Conservation (phyloP, 2,797 vertebrate species). For the Rhodeus uyekii region DNA sequence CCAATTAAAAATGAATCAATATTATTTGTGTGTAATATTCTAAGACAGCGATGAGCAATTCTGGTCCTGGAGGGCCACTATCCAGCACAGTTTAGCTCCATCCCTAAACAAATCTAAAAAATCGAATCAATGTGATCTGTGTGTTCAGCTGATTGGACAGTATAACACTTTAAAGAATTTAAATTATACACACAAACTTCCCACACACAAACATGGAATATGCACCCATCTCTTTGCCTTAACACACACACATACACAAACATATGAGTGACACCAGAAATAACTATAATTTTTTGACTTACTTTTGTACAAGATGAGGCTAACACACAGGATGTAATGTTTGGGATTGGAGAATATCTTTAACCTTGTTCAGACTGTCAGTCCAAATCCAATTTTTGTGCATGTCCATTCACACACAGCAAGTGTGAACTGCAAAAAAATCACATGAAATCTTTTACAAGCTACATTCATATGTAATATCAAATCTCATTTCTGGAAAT, state of each 20-base stretch:
- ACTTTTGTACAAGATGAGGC: conserved; percentile 35
- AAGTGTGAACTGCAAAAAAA: neutral
- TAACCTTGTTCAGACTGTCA: neutral
- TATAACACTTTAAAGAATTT: conserved; percentile 3
- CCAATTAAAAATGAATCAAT: neutral
- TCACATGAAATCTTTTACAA: neutral
- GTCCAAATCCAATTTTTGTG: neutral
- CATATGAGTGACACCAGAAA: conserved; percentile 48
- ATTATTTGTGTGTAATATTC: neutral
- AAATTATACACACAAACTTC: conserved; percentile 4
- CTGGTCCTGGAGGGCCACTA: neutral
- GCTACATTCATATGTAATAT: too few relatives aligned
- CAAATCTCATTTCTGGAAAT: too few relatives aligned
- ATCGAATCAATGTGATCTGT: neutral
- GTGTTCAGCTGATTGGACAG: neutral
- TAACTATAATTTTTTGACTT: conserved; percentile 44
- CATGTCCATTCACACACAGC: neutral
- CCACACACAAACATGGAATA: conserved; percentile 9
- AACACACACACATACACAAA: conserved; percentile 52
- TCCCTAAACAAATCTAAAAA: neutral
- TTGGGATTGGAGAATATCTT: neutral
- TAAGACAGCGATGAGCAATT: neutral
- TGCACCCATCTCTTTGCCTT: neutral
- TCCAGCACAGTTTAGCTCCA: neutral
- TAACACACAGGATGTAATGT: neutral